Conservation (phyloP, 2,113 vertebrate genomes). For the Phaethornis superciliosus region DNA sequence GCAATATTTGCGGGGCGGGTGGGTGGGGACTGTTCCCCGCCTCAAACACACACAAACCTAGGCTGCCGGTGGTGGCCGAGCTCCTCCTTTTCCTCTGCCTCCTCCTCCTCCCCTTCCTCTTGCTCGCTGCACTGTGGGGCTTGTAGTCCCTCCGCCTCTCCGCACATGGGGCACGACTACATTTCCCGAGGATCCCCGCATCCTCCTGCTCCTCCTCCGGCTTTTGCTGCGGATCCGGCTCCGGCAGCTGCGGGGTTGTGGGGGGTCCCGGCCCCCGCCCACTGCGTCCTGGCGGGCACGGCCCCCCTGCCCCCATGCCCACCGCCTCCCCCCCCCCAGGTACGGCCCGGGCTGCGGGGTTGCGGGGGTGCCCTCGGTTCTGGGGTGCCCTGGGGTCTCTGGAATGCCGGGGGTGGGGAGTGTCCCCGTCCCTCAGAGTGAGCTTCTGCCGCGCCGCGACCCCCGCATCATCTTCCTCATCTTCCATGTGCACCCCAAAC, state of each 20-base stretch:
- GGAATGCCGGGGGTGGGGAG: no score
- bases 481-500: background rate
- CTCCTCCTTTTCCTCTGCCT: background rate
- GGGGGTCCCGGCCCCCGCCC: background rate
- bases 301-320: background rate
- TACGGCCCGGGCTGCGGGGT: background rate
- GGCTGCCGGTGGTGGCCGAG: no score
- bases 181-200: background rate
- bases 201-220: background rate
- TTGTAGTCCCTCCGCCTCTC: background rate
- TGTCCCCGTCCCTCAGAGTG: background rate
- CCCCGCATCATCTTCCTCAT: background rate
- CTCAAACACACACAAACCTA: accelerated
- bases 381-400: background rate
- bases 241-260: background rate
- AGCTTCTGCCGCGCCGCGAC: background rate
- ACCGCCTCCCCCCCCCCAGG: background rate
- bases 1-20: background rate
- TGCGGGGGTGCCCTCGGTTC: background rate
- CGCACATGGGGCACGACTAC: background rate
- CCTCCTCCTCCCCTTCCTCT: background rate
- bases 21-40: accelerated
- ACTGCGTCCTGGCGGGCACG: background rate
- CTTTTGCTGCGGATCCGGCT: background rate
- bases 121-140: background rate